Evolutionary conservation across 2,797 vertebrate genomes (phyloP), one percentile per base, ranked within the genome.

Genomic region (Natrix natrix): DNA sequence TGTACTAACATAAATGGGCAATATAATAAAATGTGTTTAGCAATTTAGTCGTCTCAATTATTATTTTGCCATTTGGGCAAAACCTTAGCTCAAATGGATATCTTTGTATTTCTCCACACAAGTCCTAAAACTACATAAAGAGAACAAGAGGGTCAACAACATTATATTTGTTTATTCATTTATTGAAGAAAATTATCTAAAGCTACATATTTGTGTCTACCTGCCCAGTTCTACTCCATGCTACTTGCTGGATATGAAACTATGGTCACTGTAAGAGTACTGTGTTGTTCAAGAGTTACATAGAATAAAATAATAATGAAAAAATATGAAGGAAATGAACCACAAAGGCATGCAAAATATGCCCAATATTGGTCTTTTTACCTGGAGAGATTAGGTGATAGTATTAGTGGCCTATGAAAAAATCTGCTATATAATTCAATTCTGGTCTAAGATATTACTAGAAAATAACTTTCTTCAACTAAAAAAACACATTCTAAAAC

Each of bases 401-500:
- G 32, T 12, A 63, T 89, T 3, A 59, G 17, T 16, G 55, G 11
- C 11, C 52, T 88, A 24, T 55, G 32, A 74, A 88, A n/a, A 37
- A 63, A 92, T 37, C 54, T 57, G 61, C 61, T 24, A 20, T 74
- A 56, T 56, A 55, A 57, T n/a, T 32, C 78, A 57, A 13, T 78
- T 78, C 20, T 26, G 55, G 66, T 8, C 20, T 24, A 90, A 87
- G 56, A 92, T 83, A 43, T 54, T 56, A 94, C 54, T 91, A 88
- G 59, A 89, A 94, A 93, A 55, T 69, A 94, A 93, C 2, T 56
- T 57, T 92, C 93, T 24, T 86, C 13, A 95, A 94, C 93, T 11
- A 13, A 54, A 94, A 91, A 86, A 60, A 16, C 78, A 12, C 59
- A 93, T 93, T 88, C 13, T 83, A 57, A 74, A 91, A 57, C 54